Base-by-base conservation (phyloP, 2,797 vertebrate genomes). In the Miichthys miiuy region DNA sequence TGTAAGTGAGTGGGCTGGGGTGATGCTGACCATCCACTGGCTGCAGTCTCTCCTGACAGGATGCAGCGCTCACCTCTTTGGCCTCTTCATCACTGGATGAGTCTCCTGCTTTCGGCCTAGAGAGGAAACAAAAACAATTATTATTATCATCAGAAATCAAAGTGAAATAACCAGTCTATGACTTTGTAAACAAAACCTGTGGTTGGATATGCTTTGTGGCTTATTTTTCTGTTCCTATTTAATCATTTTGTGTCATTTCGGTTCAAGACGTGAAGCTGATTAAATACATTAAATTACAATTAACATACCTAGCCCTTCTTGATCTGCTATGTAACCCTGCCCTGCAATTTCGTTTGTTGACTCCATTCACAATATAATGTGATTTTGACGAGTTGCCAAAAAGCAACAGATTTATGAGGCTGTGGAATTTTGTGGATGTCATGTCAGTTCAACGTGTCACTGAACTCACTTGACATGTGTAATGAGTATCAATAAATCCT, bases 51-150 rank as follows among this genome's bases (percentile, higher is more conserved):
- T 96, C 96, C 81, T 94, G 94, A 87, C 96, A 93, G 11, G 91
- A 92, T 17, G 72, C 94, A 54, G 96, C 93, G 17, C 97, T 96
- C 67, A 97, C 78, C 83, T 98, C 97, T 88, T 97, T 97, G 30
- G 96, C 93, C 13, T 96, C 96, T 87, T 99, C 98, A 54, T 99
- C 98, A 79, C 97, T 99, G 20, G 98, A 99, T 0, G 97, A 96
- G 87, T 98, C 97, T 78, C 96, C 96, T 67, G 94, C 94, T 77
- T 96, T 94, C 34, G 92, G 89, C 86, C 97, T 98, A 55, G 7
- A 65, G 6, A 44, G 34, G 14, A 64, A 61, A 65, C n/a, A 51
- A 50, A 10, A 79, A 42, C 11, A 63, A 57, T 12, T 17, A 6
- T 1, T 1, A 2, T 27, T 6, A 23, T n/a, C 3, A 6, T 38